phyloP scores from a whole-genome alignment of 2,113 vertebrate species.

The Platycercus adscitus region DNA sequence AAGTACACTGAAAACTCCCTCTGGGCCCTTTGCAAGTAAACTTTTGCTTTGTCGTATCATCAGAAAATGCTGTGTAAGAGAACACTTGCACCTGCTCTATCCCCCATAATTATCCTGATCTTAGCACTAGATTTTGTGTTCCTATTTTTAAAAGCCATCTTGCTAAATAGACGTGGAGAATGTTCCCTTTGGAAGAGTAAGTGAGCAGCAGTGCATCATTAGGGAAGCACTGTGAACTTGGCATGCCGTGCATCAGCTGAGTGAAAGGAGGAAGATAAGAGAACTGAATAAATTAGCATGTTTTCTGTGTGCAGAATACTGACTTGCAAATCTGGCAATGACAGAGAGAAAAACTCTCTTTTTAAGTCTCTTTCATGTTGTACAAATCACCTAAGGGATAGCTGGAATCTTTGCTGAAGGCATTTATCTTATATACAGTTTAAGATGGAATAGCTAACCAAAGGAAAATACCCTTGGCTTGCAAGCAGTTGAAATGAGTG shows the following conservation, averaged over 20 bases:
- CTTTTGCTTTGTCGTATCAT: neutral
- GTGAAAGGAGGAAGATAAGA: conserved; percentile 21
- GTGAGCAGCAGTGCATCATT: neutral
- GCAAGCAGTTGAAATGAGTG: neutral
- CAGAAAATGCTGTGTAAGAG: conserved; percentile 41
- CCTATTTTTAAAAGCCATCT: conserved; percentile 57
- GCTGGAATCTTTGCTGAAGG: neutral
- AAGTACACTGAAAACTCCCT: neutral
- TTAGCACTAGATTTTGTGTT: conserved; percentile 7
- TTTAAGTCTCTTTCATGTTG: neutral
- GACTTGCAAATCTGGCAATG: neutral
- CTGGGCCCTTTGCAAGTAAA: neutral
- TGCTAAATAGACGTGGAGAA: neutral
- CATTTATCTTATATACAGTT: neutral
- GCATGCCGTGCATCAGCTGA: neutral
- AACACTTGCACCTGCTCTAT: conserved; percentile 28
- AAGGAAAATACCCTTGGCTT: neutral
- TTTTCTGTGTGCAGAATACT: neutral
- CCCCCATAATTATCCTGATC: neutral
- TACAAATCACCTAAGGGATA: neutral
- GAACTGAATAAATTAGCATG: neutral
- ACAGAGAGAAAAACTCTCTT: neutral
- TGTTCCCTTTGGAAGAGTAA: conserved; percentile 30
- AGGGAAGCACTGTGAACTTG: neutral
- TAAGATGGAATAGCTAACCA: neutral